Conservation (phyloP, 2,113 vertebrate species). For the Mesocricetus auratus region DNA sequence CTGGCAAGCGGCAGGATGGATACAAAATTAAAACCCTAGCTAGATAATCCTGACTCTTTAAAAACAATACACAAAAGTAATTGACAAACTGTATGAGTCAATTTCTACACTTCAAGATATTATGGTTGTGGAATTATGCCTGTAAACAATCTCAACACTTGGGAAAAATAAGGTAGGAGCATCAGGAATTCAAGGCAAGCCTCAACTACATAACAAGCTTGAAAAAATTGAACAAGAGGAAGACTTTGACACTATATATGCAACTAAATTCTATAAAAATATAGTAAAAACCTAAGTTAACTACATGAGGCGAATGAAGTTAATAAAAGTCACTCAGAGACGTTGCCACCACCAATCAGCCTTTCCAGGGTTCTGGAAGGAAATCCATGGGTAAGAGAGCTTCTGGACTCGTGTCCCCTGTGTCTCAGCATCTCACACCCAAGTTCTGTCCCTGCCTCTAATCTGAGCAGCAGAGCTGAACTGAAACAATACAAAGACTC, state of each 20-base stretch:
- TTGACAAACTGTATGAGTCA: background rate
- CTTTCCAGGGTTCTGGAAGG: background rate
- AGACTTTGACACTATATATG: background rate
- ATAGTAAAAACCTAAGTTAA: background rate
- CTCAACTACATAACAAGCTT: background rate
- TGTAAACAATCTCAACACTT: background rate
- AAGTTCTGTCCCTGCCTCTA: background rate
- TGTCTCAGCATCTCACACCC: background rate
- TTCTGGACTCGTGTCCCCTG: background rate
- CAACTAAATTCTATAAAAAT: background rate
- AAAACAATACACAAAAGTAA: background rate
- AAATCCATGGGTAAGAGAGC: background rate
- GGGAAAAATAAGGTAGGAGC: background rate
- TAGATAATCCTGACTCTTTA: background rate
- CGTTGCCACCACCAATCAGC: background rate
- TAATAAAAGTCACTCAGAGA: background rate
- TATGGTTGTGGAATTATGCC: background rate
- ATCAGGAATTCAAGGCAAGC: background rate
- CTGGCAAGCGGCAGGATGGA: background rate
- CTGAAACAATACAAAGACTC: background rate
- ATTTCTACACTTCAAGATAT: background rate
- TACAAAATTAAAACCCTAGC: background rate
- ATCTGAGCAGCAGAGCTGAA: background rate
- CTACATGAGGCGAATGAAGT: background rate
- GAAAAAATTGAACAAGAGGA: background rate